A percentile compares a stretch with the other conserved stretches of the same genome.
Conservation (phyloP, 2,113 vertebrate species). For the Cebidichthys violaceus region DNA sequence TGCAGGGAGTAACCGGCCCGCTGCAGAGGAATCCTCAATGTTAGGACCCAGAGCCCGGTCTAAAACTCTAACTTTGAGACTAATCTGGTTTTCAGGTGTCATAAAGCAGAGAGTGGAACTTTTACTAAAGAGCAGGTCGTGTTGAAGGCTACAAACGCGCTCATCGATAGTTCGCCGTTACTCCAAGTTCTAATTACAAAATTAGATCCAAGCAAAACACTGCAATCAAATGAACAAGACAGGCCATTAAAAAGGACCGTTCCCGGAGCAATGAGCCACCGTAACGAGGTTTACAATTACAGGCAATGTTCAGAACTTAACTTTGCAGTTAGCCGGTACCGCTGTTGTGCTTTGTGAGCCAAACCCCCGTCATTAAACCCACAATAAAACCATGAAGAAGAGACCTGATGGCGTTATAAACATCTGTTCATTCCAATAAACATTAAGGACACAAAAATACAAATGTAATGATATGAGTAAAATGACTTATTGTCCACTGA, state of each 20-base stretch:
- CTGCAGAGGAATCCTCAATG: slow-evolving; percentile 73
- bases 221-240: background rate
- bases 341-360: background rate
- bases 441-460: background rate
- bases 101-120: background rate
- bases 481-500: slow-evolving; percentile 60
- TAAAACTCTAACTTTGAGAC: background rate
- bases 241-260: background rate
- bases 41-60: background rate
- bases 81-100: background rate
- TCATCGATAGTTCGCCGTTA: background rate
- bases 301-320: background rate
- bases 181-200: background rate
- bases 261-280: background rate
- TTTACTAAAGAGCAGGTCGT: background rate
- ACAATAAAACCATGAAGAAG: background rate
- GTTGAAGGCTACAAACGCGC: background rate
- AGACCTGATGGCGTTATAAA: background rate
- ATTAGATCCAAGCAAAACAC: background rate
- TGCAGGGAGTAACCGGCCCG: slow-evolving; percentile 96
- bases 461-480: background rate
- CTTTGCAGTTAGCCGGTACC: background rate
- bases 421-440: background rate
- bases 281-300: background rate
- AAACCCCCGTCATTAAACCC: background rate